Percentiles rank a stretch among this genome's conserved stretches.
Evolutionary conservation across 1,140 invertebrate genomes (phyloP).

Genomic region (Conus ventricosus): DNA sequence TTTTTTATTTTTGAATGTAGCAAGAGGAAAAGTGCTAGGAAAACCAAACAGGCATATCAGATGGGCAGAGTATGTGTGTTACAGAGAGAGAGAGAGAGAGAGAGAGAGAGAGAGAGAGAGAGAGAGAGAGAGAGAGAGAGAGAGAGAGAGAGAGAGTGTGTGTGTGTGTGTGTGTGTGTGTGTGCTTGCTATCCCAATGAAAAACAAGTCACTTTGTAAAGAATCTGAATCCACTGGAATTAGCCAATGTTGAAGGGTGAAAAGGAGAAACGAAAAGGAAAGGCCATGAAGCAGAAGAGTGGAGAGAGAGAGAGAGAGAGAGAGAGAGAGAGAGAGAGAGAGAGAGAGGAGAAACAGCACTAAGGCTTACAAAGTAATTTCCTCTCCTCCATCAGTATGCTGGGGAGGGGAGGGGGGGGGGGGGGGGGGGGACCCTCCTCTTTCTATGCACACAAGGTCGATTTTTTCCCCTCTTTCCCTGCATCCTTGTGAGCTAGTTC

Average conservation of each 20-base stretch:
- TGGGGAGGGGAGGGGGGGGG: neutral
- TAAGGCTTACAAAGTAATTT: slow-evolving; percentile 34
- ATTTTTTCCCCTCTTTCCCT: slow-evolving; percentile 15
- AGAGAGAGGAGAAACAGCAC: neutral
- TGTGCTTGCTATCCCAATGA: neutral
- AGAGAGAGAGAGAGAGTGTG: no score
- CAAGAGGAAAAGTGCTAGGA: neutral
- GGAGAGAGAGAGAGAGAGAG: neutral
- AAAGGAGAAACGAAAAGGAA: slow-evolving; percentile 2
- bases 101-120: slow-evolving; percentile 6
- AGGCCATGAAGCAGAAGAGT: neutral
- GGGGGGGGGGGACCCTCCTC: neutral
- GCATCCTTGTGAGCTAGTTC: slow-evolving; percentile 1
- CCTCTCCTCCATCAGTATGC: slow-evolving; percentile 5
- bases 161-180: no score
- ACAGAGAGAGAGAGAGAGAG: slow-evolving; percentile 5
- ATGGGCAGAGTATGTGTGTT: no score
- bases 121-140: neutral
- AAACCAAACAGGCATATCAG: neutral
- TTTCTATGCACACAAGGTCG: slow-evolving; percentile 11
- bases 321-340: slow-evolving; percentile 12
- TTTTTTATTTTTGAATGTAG: no score
- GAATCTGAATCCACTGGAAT: slow-evolving; percentile 6
- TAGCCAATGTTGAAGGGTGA: neutral
- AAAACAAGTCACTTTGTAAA: slow-evolving; percentile 21